Evolutionary conservation across 2,888 invertebrate species (phyloP).

Genomic region (Limnephilus marmoratus): DNA sequence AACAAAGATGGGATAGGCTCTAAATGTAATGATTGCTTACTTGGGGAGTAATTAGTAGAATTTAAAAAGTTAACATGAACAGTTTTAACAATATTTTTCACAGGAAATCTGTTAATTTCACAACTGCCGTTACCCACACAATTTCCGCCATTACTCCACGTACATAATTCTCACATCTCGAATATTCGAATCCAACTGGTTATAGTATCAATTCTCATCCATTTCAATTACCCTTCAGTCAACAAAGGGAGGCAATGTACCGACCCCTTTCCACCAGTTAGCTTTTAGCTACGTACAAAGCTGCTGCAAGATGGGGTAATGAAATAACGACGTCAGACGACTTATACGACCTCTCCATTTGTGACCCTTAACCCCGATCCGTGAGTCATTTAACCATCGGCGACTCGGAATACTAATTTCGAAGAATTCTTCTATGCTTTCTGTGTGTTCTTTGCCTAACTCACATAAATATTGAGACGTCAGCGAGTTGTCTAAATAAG

Average conservation of each 20-base stretch:
- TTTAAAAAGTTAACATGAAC: too few relatives aligned
- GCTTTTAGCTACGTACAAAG: not conserved
- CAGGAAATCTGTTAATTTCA: too few relatives aligned
- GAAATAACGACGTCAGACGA: not conserved
- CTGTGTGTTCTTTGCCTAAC: not conserved
- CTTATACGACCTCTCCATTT: constrained; percentile 8
- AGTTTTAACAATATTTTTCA: too few relatives aligned
- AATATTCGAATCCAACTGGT: not conserved
- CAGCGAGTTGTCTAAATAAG: not conserved
- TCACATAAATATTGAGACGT: not conserved
- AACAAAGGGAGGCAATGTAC: not conserved
- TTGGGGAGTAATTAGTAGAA: too few relatives aligned
- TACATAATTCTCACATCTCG: too few relatives aligned
- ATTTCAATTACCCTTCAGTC: not conserved
- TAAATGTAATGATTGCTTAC: too few relatives aligned
- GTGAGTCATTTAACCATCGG: not conserved
- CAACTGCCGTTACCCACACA: too few relatives aligned
- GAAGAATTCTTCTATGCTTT: not conserved
- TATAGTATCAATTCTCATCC: not conserved
- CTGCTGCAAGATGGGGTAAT: not conserved
- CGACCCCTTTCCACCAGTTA: not conserved
- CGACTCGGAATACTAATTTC: not conserved
- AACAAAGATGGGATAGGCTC: too few relatives aligned
- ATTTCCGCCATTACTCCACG: too few relatives aligned
- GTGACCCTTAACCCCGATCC: constrained; percentile 11